Evolutionary conservation across 2,113 vertebrate genomes (phyloP).

Genomic region (Serilophus lunatus): DNA sequence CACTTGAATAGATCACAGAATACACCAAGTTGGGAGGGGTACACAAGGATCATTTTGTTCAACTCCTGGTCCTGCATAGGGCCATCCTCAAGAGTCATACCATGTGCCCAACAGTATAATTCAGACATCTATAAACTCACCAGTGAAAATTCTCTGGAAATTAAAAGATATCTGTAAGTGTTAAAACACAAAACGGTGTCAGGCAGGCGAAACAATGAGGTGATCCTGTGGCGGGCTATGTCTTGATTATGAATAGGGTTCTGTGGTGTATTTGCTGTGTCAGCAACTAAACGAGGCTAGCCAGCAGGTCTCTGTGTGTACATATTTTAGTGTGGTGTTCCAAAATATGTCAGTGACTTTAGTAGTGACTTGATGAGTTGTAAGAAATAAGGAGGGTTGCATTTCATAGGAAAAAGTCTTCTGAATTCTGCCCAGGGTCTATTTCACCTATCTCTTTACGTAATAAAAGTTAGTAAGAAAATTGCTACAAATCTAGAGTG

Average conservation of each 20-base stretch:
- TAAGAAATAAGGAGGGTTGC: not conserved
- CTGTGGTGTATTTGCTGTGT: not conserved
- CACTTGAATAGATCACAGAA: not conserved
- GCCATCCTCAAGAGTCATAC: not conserved
- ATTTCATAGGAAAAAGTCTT: not conserved
- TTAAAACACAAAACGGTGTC: not conserved
- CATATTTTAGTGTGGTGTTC: not conserved
- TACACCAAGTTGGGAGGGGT: not conserved
- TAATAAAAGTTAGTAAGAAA: not conserved
- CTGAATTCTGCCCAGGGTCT: not conserved
- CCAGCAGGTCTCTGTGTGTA: not conserved
- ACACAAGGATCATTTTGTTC: not conserved
- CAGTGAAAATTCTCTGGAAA: not conserved
- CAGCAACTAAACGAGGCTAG: not conserved
- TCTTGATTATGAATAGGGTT: not conserved
- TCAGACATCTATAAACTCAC: not conserved
- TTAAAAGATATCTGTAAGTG: not conserved
- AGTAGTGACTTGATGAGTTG: not conserved
- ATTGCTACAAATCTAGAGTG: not conserved
- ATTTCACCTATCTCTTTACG: not conserved
- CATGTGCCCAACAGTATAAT: not conserved
- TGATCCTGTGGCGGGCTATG: not conserved
- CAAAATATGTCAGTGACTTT: not conserved
- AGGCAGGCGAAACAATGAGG: not conserved
- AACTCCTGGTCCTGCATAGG: not conserved